Conservation (phyloP, 1,140 invertebrate genomes). For the Andrena cerasifolii region DNA sequence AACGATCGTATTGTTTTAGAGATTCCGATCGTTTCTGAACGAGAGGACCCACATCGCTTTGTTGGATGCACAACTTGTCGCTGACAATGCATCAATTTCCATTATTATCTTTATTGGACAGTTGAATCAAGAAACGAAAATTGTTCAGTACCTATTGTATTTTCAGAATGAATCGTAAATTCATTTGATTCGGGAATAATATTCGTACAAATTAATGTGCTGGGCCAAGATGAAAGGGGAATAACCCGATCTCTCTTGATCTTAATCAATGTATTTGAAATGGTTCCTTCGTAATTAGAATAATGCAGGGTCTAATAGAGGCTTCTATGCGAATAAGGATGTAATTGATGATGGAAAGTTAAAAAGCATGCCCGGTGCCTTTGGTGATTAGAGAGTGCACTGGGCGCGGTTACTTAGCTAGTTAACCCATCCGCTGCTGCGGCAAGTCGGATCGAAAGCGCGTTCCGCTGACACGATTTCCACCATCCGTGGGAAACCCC, state of each 20-base stretch:
- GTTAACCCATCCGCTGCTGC: conserved; percentile 30
- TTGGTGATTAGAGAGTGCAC: conserved; percentile 44
- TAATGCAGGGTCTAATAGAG: conserved; percentile 34
- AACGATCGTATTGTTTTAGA: background rate
- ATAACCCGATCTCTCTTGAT: too few relatives aligned
- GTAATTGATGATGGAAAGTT: conserved; percentile 45
- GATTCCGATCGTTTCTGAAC: background rate
- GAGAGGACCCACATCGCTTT: background rate
- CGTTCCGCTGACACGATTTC: conserved; percentile 32
- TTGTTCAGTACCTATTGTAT: too few relatives aligned
- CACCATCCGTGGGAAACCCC: background rate
- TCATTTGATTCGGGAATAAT: too few relatives aligned
- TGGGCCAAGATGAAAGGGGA: too few relatives aligned
- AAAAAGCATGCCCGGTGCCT: conserved; percentile 38
- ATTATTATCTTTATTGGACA: too few relatives aligned
- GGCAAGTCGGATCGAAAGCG: conserved; percentile 20
- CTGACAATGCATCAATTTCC: background rate
- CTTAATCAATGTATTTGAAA: conserved; percentile 28
- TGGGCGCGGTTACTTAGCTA: conserved; percentile 49
- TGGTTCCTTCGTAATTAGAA: conserved; percentile 32
- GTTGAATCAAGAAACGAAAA: background rate
- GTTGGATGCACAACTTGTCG: background rate
- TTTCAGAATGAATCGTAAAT: background rate
- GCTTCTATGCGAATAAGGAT: conserved; percentile 3
- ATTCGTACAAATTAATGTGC: too few relatives aligned